A percentile compares a stretch with the other conserved stretches of the same genome.
These are phyloP conservation scores for Drosophila pectinifera DNA, from an alignment of 1,140 invertebrate genomes.

Conservation along the genomic window DNA sequence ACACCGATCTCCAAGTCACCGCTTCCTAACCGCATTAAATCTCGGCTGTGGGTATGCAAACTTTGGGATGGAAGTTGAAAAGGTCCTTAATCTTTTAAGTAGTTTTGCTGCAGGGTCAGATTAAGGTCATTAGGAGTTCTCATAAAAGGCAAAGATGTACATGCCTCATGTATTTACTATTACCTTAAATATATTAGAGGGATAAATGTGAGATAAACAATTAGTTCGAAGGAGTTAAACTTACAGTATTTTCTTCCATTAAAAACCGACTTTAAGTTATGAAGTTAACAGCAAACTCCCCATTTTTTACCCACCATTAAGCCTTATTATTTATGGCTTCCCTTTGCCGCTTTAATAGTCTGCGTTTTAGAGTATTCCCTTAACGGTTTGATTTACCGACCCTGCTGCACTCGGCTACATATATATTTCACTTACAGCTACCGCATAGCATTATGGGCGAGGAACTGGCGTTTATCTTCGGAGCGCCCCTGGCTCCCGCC, in stretches of 20 bases:
- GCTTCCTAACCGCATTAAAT: slow-evolving; percentile 41
- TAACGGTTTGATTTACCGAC: slow-evolving; percentile 25
- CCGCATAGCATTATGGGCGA: slow-evolving; percentile 92
- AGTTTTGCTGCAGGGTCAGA: background rate
- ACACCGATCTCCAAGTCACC: slow-evolving; percentile 45
- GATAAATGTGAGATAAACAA: too few species aligned
- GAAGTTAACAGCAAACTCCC: background rate
- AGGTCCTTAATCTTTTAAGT: slow-evolving; percentile 3
- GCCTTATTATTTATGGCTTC: slow-evolving; percentile 18
- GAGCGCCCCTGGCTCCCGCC: slow-evolving; percentile 92
- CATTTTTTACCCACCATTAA: slow-evolving; percentile 5
- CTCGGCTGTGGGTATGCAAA: slow-evolving; percentile 2
- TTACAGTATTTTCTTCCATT: too few species aligned
- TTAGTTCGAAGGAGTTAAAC: too few species aligned
- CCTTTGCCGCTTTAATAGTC: background rate
- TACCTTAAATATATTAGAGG: too few species aligned
- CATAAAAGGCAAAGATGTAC: too few species aligned
- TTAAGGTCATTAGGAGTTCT: background rate
- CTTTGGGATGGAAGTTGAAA: slow-evolving; percentile 12
- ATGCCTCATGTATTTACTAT: too few species aligned
- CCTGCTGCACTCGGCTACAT: slow-evolving; percentile 10
- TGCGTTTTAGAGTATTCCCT: slow-evolving; percentile 31
- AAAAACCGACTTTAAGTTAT: background rate
- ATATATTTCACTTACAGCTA: slow-evolving; percentile 65
- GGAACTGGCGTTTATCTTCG: slow-evolving; percentile 96